phyloP scores from a whole-genome alignment of 2,113 vertebrate species.

The Lampris incognitus region DNA sequence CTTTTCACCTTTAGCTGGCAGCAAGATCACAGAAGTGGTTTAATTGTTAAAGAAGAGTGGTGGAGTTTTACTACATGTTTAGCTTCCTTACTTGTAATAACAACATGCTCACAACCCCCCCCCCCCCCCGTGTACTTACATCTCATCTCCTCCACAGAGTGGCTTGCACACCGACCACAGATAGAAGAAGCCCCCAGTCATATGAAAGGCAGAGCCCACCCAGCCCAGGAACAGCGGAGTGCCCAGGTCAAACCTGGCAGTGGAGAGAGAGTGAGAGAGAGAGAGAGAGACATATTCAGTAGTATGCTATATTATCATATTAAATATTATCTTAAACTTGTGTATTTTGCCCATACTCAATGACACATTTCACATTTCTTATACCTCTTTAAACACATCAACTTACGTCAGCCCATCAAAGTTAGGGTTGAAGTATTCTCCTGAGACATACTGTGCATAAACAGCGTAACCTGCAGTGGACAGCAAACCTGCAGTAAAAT shows the following conservation, averaged over 20 bases:
- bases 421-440: conserved; percentile 67
- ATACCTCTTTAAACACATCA: too few relatives aligned
- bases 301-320: too few relatives aligned
- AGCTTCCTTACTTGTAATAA: not conserved
- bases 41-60: too few relatives aligned
- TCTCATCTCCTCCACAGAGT: conserved; percentile 48
- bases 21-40: too few relatives aligned
- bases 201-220: conserved; percentile 78
- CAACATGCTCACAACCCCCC: too few relatives aligned
- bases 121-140: conserved; percentile 59
- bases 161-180: conserved; percentile 74
- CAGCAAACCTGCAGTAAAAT: conserved; percentile 63
- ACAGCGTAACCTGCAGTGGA: conserved; percentile 74
- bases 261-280: not conserved
- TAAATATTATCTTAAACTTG: too few relatives aligned
- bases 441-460: conserved; percentile 75
- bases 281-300: not conserved
- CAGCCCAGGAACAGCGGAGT: conserved; percentile 83
- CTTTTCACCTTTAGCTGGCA: too few relatives aligned
- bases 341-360: too few relatives aligned
- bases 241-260: conserved; percentile 79
- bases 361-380: not conserved
- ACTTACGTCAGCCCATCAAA: conserved; percentile 73
- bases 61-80: too few relatives aligned
- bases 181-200: conserved; percentile 76